A percentile compares a stretch with the other conserved stretches of the same genome.
Conservation (phyloP, 2,888 invertebrate species). For the Hypselothyrea guttata region DNA sequence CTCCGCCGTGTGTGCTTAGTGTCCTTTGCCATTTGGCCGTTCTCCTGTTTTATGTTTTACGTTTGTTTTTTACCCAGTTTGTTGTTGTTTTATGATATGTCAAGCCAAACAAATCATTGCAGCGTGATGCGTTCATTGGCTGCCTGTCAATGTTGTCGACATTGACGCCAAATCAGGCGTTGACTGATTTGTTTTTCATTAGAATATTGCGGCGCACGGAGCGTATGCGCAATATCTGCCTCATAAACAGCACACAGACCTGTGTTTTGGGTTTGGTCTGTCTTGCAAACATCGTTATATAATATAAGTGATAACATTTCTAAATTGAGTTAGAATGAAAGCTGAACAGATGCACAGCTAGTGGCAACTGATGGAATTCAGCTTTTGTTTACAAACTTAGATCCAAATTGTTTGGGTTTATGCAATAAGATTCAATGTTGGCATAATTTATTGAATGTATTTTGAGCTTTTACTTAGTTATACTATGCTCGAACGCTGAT, state of each 20-base stretch:
- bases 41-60: conserved; percentile 12
- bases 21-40: conserved; percentile 10
- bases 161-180: conserved; percentile 22
- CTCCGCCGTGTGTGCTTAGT: conserved; percentile 33
- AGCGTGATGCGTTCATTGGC: conserved; percentile 35
- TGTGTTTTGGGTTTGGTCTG: background rate
- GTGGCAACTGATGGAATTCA: background rate
- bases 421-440: too few relatives aligned
- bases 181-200: conserved; percentile 61
- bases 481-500: too few relatives aligned
- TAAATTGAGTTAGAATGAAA: background rate
- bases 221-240: conserved; percentile 41
- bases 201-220: conserved; percentile 18
- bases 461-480: too few relatives aligned
- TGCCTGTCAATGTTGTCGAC: conserved; percentile 23
- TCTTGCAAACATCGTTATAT: background rate
- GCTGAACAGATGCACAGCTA: too few relatives aligned
- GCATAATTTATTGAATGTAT: too few relatives aligned
- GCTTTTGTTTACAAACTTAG: background rate
- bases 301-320: background rate
- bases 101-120: conserved; percentile 45
- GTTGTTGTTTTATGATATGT: conserved; percentile 30
- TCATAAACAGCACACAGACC: background rate
- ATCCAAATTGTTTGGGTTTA: too few relatives aligned
- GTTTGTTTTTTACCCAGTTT: conserved; percentile 12